Evolutionary conservation across 2,113 vertebrate species (phyloP).

Genomic region (Notothenia coriiceps): DNA sequence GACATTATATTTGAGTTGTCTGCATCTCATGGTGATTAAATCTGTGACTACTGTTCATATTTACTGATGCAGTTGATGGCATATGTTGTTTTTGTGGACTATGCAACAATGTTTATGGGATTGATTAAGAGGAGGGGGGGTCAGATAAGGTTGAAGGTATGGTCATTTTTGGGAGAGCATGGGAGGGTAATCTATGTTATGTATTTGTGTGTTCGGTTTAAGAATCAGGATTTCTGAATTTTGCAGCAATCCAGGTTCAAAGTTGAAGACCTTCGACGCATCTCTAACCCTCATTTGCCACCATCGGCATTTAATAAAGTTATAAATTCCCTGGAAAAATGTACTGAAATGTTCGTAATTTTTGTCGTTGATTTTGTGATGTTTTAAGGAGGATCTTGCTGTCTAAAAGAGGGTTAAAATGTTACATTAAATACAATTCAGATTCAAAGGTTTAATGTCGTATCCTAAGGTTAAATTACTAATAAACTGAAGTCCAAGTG

Average conservation of each 20-base stretch:
- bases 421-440: too few relatives aligned
- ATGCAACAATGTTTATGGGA: too few relatives aligned
- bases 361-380: not conserved
- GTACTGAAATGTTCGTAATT: not conserved
- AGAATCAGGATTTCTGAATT: too few relatives aligned
- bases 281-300: not conserved
- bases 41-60: not conserved
- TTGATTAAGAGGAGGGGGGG: too few relatives aligned
- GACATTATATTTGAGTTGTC: too few relatives aligned
- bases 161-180: not conserved
- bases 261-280: not conserved
- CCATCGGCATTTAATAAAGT: not conserved
- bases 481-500: not conserved
- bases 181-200: too few relatives aligned
- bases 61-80: not conserved
- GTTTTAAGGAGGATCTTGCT: not conserved
- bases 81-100: too few relatives aligned
- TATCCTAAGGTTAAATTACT: too few relatives aligned
- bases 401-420: too few relatives aligned
- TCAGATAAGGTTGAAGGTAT: too few relatives aligned
- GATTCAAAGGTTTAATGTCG: too few relatives aligned
- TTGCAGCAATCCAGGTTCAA: not conserved
- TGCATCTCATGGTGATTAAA: not conserved
- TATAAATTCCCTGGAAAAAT: too few relatives aligned
- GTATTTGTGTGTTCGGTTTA: not conserved